Percentiles rank a stretch among this genome's conserved stretches.
phyloP scores from a whole-genome alignment of 1,140 invertebrate genomes.

The Drosophila littoralis region DNA sequence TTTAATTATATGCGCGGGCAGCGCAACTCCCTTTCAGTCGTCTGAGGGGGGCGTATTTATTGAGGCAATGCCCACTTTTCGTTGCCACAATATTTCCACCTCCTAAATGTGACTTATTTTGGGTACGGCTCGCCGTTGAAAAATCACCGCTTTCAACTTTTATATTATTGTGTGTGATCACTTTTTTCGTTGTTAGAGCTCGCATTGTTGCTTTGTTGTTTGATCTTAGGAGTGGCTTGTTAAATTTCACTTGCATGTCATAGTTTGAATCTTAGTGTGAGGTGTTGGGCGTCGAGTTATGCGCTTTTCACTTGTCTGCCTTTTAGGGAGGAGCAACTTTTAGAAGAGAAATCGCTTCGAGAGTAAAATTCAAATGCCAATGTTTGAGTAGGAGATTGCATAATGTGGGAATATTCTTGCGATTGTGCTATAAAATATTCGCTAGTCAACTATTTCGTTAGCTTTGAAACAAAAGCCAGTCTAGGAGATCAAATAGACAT shows the following conservation, averaged over 20 bases:
- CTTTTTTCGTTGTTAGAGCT: conserved; percentile 43
- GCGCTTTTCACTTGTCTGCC: conserved; percentile 76
- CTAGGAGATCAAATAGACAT: too few relatives aligned
- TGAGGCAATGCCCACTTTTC: conserved; percentile 70
- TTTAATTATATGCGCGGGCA: conserved; percentile 78
- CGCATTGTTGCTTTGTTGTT: conserved; percentile 16
- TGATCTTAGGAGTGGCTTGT: conserved; percentile 77
- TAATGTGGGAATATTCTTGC: conserved; percentile 42
- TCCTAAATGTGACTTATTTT: conserved; percentile 76
- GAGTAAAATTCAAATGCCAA: conserved; percentile 32
- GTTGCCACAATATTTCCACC: conserved; percentile 76
- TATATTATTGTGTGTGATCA: conserved; percentile 50
- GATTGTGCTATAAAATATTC: not conserved
- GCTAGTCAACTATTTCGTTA: not conserved
- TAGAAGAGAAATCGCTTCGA: conserved; percentile 45
- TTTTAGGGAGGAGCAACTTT: conserved; percentile 37
- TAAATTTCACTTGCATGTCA: conserved; percentile 81
- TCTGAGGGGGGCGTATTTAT: conserved; percentile 52
- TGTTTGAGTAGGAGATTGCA: not conserved
- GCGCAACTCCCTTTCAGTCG: conserved; percentile 25
- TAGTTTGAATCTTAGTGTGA: conserved; percentile 29
- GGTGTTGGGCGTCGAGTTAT: conserved; percentile 78
- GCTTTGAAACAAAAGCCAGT: not conserved
- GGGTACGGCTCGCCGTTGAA: conserved; percentile 63
- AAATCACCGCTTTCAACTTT: conserved; percentile 74